These are phyloP conservation scores for Andrena camellia DNA, from an alignment of 2,888 invertebrate species.

Conservation along the genomic window DNA sequence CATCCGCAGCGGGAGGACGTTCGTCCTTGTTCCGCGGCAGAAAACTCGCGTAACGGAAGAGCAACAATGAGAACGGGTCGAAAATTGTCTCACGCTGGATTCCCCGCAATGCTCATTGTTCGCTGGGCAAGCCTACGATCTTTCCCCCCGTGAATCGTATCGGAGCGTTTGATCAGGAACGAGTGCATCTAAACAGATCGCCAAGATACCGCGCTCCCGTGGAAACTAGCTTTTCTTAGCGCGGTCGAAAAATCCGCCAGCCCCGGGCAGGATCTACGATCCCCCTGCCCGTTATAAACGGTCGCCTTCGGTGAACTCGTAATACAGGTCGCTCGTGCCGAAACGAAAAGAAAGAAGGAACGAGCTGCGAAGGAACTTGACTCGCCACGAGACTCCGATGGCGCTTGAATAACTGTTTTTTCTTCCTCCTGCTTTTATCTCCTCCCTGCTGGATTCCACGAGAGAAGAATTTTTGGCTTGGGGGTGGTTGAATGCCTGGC, in stretches of 20 bases:
- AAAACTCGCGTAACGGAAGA: conserved; percentile 68
- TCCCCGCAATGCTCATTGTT: conserved; percentile 75
- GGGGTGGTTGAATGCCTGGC: no score
- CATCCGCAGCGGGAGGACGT: conserved; percentile 13
- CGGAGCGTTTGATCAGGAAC: conserved; percentile 68
- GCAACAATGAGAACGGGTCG: conserved; percentile 64
- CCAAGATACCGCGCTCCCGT: conserved; percentile 37
- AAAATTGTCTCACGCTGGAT: conserved; percentile 70
- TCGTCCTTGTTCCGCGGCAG: conserved; percentile 64
- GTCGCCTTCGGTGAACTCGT: background rate
- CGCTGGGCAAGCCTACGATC: conserved; percentile 64
- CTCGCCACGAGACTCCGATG: background rate
- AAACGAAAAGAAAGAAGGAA: background rate
- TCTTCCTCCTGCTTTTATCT: background rate
- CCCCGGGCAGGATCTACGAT: conserved; percentile 17
- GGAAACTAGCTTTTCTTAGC: conserved; percentile 56
- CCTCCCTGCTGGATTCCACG: background rate
- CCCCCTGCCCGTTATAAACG: background rate
- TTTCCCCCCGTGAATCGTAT: conserved; percentile 68
- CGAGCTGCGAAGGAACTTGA: background rate
- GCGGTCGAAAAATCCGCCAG: conserved; percentile 14
- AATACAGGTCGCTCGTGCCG: conserved; percentile 17
- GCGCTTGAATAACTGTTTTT: conserved; percentile 2
- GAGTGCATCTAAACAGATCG: conserved; percentile 37
- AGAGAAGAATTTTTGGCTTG: background rate